Conservation (phyloP, 1,140 invertebrate genomes). For the Drosophila orosa region DNA sequence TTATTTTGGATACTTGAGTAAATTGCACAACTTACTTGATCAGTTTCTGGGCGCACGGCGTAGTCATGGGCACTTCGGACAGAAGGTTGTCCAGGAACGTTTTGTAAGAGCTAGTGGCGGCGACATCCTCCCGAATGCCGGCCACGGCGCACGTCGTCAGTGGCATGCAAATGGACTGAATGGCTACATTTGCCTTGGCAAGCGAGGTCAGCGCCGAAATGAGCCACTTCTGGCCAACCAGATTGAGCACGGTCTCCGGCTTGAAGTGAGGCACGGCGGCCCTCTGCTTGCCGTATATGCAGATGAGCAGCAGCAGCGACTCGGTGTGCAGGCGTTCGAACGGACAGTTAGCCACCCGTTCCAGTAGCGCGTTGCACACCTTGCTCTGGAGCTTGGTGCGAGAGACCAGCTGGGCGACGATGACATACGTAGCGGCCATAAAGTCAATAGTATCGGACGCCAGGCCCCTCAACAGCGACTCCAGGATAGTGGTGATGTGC, state of each 20-base stretch:
- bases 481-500: slow-evolving; percentile 89
- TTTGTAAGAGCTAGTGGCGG: slow-evolving; percentile 30
- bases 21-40: slow-evolving; percentile 83
- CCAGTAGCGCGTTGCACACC: slow-evolving; percentile 85
- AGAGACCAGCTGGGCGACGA: slow-evolving; percentile 88
- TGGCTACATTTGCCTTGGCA: slow-evolving; percentile 63
- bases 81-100: slow-evolving; percentile 66
- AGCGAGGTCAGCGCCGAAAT: slow-evolving; percentile 45
- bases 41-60: slow-evolving; percentile 77
- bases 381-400: slow-evolving; percentile 88
- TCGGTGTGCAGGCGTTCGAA: slow-evolving; percentile 69
- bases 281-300: slow-evolving; percentile 87
- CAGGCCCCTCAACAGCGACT: slow-evolving; percentile 89
- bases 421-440: slow-evolving; percentile 90
- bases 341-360: slow-evolving; percentile 61
- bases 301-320: slow-evolving; percentile 86
- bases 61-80: slow-evolving; percentile 53
- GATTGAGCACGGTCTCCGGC: slow-evolving; percentile 74
- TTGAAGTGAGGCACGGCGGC: slow-evolving; percentile 55
- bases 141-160: slow-evolving; percentile 53
- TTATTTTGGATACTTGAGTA: not conserved
- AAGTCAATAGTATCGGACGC: slow-evolving; percentile 89
- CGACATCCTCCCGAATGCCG: slow-evolving; percentile 52
- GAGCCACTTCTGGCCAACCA: slow-evolving; percentile 73
- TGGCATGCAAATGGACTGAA: slow-evolving; percentile 67